Evolutionary conservation across 2,113 vertebrate species (phyloP).

Genomic region (Megaceryle torquata): DNA sequence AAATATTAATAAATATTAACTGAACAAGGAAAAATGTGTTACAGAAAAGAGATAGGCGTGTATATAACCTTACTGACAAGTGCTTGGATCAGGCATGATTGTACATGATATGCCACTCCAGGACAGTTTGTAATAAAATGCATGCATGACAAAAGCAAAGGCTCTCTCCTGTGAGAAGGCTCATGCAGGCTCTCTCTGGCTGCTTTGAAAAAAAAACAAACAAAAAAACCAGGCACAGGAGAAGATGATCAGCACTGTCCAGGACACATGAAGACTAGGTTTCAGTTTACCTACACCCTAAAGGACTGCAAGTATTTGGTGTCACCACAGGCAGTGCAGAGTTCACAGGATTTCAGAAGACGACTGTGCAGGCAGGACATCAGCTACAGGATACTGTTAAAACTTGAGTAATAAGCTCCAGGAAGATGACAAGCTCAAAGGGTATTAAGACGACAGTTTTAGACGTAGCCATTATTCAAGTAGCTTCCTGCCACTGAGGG

Average conservation of each 20-base stretch:
- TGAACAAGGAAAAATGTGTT: not conserved
- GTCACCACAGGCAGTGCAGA: not conserved
- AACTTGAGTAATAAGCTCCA: not conserved
- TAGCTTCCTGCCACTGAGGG: not conserved
- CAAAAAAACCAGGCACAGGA: not conserved
- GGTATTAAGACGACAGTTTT: not conserved
- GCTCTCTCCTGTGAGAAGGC: not conserved
- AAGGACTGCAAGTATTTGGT: not conserved
- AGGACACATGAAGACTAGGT: fast-evolving
- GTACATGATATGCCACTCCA: not conserved
- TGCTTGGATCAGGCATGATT: not conserved
- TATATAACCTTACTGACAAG: not conserved
- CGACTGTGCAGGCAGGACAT: not conserved
- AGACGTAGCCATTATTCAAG: not conserved
- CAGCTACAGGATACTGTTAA: not conserved
- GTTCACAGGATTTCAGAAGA: not conserved
- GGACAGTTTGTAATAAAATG: not conserved
- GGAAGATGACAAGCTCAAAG: not conserved
- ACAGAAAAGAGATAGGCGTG: not conserved
- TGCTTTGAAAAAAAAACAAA: not conserved
- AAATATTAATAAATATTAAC: not conserved
- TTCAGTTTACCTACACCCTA: not conserved
- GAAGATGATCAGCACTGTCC: not conserved
- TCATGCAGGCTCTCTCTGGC: not conserved
- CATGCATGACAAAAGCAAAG: not conserved